Conservation (phyloP, 2,888 invertebrate species). For the Ectropis crepuscularia region DNA sequence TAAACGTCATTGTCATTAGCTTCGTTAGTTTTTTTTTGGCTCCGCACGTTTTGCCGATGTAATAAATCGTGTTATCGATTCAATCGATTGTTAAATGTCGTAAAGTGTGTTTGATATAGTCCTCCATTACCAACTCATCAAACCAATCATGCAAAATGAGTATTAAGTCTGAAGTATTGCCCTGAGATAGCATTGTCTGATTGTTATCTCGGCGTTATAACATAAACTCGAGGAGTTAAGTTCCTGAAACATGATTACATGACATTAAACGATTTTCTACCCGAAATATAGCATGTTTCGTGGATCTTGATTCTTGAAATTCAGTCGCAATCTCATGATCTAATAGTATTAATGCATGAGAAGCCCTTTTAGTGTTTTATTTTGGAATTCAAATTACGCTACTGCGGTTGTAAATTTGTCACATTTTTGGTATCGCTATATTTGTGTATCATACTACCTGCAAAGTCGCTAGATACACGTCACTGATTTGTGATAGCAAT, state of each 20-base stretch:
- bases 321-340: background rate
- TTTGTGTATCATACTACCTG: too few relatives aligned
- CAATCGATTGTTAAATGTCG: slow-evolving; percentile 12
- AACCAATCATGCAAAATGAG: slow-evolving; percentile 24
- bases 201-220: slow-evolving; percentile 9
- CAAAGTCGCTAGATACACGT: too few relatives aligned
- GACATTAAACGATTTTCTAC: slow-evolving; percentile 4
- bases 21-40: slow-evolving; percentile 24
- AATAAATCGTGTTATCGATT: slow-evolving; percentile 16
- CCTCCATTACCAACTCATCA: slow-evolving; percentile 23
- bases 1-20: slow-evolving; percentile 29
- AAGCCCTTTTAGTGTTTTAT: too few relatives aligned
- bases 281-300: slow-evolving; percentile 1
- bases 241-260: slow-evolving; percentile 9
- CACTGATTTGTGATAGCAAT: too few relatives aligned
- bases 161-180: slow-evolving; percentile 18
- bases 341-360: too few relatives aligned
- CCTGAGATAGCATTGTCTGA: slow-evolving; percentile 11
- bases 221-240: slow-evolving; percentile 17
- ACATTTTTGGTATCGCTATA: too few relatives aligned
- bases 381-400: too few relatives aligned
- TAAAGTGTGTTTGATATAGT: slow-evolving; percentile 26
- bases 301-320: slow-evolving; percentile 1
- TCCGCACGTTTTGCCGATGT: slow-evolving; percentile 7
- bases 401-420: too few relatives aligned